A percentile compares a stretch with the other conserved stretches of the same genome.
These are phyloP conservation scores for Drosophila infuscata DNA, from an alignment of 2,888 invertebrate species.

Conservation along the genomic window DNA sequence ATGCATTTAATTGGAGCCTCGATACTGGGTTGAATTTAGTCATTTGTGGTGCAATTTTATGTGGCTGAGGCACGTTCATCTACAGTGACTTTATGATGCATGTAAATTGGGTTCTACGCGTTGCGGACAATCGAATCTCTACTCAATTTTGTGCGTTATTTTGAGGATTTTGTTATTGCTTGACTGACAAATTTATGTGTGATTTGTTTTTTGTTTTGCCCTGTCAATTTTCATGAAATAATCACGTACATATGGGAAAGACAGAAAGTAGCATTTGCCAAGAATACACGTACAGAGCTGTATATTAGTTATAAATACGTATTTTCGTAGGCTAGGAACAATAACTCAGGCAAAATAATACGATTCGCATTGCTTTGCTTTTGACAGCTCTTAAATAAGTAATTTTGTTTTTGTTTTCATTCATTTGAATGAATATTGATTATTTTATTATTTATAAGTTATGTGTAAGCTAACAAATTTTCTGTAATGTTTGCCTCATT, in stretches of 20 bases:
- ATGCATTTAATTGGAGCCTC: constrained; percentile 30
- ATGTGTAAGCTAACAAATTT: background rate
- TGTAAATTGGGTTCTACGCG: constrained; percentile 36
- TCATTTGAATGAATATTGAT: background rate
- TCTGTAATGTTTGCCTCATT: background rate
- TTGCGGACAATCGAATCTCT: constrained; percentile 53
- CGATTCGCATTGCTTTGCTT: background rate
- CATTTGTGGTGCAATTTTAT: constrained; percentile 28
- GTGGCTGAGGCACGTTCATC: constrained; percentile 56
- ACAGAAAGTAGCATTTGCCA: background rate
- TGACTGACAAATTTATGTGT: constrained; percentile 26
- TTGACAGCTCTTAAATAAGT: background rate
- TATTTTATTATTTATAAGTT: background rate
- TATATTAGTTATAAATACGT: background rate
- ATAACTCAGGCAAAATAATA: background rate
- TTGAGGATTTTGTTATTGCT: constrained; percentile 24
- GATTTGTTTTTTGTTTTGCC: constrained; percentile 11
- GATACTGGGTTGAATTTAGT: constrained; percentile 10
- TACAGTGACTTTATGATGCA: constrained; percentile 33
- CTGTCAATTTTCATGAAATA: constrained; percentile 10
- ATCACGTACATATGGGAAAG: constrained; percentile 1
- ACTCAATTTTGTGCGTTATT: constrained; percentile 39
- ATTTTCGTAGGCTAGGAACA: background rate
- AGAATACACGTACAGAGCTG: constrained; percentile 7
- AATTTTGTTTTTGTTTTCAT: background rate